These are phyloP conservation scores for Xenus cinereus DNA, from an alignment of 2,113 vertebrate species.

Conservation along the genomic window DNA sequence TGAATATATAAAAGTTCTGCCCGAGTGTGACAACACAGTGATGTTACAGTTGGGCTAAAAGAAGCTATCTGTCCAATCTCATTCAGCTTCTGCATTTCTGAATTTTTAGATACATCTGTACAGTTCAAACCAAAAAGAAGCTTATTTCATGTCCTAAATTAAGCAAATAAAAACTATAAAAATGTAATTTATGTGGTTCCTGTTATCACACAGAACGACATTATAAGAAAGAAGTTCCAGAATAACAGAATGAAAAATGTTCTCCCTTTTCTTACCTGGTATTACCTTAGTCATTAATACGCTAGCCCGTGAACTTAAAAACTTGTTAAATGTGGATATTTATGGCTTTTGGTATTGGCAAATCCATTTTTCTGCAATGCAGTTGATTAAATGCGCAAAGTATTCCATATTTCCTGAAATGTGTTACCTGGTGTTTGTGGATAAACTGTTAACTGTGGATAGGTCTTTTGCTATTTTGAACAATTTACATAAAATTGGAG, in stretches of 20 bases:
- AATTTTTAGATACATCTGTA: not conserved
- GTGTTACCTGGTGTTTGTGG: not conserved
- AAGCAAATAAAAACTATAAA: not conserved
- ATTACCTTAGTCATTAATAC: not conserved
- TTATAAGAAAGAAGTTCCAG: not conserved
- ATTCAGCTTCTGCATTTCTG: not conserved
- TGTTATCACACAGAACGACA: not conserved
- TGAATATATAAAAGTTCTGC: not conserved
- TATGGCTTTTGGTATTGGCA: not conserved
- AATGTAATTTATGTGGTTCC: not conserved
- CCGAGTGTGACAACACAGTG: not conserved
- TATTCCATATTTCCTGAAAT: not conserved
- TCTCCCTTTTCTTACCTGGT: not conserved
- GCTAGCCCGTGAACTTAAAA: not conserved
- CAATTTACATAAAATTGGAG: not conserved
- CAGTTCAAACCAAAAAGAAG: not conserved
- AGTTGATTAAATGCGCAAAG: not conserved
- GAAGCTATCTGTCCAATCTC: not conserved
- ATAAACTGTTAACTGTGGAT: not conserved
- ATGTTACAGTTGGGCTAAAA: not conserved
- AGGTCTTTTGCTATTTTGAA: not conserved
- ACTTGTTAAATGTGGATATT: not conserved
- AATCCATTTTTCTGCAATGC: not conserved
- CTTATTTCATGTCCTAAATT: not conserved
- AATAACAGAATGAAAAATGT: not conserved